Evolutionary conservation across 2,113 vertebrate species (phyloP).

Genomic region (Paedocypris sp.): DNA sequence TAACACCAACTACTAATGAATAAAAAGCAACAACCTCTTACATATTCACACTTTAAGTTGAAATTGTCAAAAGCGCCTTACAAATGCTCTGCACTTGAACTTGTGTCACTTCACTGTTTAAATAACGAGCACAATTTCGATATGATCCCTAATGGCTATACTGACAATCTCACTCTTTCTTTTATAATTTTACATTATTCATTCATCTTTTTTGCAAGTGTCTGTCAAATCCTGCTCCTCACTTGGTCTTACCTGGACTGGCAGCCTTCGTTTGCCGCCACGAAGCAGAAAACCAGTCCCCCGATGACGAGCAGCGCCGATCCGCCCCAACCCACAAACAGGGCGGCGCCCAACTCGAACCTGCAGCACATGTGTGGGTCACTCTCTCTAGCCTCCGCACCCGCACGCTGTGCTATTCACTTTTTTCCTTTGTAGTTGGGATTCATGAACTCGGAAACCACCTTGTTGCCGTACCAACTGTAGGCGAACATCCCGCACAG

Average conservation of each 20-base stretch:
- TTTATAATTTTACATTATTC: no score
- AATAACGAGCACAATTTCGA: no score
- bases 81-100: no score
- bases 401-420: constrained; percentile 66
- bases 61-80: no score
- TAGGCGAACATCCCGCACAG: constrained; percentile 76
- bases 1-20: no score
- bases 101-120: no score
- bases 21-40: no score
- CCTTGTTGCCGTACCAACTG: constrained; percentile 84
- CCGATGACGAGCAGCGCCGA: constrained; percentile 78
- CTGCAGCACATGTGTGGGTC: constrained; percentile 58
- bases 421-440: constrained; percentile 74
- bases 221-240: background rate
- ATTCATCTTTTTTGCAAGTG: no score
- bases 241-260: constrained; percentile 41
- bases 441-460: constrained; percentile 79
- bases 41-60: no score
- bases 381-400: no score
- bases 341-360: constrained; percentile 85
- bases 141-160: no score
- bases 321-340: constrained; percentile 90
- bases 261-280: constrained; percentile 52
- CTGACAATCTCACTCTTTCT: no score
- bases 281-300: constrained; percentile 76